Evolutionary conservation across 2,888 invertebrate species (phyloP).

Genomic region (Amphipoea lucens): DNA sequence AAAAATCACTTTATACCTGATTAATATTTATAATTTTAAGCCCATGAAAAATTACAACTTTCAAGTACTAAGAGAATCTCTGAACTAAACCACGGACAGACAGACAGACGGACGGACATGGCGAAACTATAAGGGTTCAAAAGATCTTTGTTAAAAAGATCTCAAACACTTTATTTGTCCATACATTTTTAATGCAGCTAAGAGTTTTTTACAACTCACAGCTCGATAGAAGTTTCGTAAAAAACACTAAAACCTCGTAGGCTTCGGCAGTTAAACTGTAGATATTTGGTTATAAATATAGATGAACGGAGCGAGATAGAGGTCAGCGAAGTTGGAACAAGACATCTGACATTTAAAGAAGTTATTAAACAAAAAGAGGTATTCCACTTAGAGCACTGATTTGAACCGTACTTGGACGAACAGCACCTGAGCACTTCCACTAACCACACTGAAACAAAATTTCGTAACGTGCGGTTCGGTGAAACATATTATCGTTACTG

Average conservation of each 20-base stretch:
- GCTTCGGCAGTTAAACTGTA: constrained; percentile 33
- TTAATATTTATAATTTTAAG: too few species aligned
- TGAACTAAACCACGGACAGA: background rate
- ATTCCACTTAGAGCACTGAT: too few species aligned
- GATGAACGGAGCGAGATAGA: constrained; percentile 21
- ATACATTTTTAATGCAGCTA: constrained; percentile 63
- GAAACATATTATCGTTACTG: too few species aligned
- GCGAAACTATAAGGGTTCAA: background rate
- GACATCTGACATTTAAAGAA: background rate
- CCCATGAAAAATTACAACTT: too few species aligned
- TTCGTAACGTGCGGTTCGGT: too few species aligned
- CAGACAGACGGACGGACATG: background rate
- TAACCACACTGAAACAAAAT: too few species aligned
- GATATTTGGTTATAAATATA: constrained; percentile 14
- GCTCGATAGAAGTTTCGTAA: constrained; percentile 50
- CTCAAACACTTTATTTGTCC: constrained; percentile 39
- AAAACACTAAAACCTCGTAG: constrained; percentile 32
- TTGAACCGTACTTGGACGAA: too few species aligned
- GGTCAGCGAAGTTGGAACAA: background rate
- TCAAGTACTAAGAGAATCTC: background rate
- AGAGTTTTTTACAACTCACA: constrained; percentile 54
- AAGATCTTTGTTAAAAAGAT: constrained; percentile 14
- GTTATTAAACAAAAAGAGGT: background rate
- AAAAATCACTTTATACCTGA: too few species aligned
- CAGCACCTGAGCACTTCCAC: too few species aligned